Conservation (phyloP, 2,888 invertebrate genomes). For the Chloroclystis v-ata region DNA sequence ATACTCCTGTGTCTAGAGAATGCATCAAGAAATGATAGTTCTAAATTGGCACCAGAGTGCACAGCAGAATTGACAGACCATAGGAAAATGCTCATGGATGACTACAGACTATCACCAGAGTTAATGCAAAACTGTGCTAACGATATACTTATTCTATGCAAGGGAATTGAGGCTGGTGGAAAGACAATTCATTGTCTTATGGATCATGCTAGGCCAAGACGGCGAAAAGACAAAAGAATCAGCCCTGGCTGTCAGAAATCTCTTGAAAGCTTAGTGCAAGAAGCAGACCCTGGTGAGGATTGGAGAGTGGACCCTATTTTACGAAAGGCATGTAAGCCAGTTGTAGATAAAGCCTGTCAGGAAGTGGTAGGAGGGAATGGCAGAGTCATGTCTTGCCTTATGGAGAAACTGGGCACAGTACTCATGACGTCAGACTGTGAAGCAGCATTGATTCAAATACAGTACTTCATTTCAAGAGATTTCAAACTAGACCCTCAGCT, state of each 20-base stretch:
- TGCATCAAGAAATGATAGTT: conserved; percentile 82
- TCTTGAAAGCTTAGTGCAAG: conserved; percentile 87
- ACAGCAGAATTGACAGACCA: conserved; percentile 94
- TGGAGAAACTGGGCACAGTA: conserved; percentile 92
- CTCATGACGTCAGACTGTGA: conserved; percentile 94
- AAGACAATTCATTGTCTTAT: conserved; percentile 97
- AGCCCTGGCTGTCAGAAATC: conserved; percentile 85
- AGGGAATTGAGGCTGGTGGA: conserved; percentile 86
- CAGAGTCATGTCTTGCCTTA: conserved; percentile 93
- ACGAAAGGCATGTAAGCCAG: conserved; percentile 89
- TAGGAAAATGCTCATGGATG: conserved; percentile 93
- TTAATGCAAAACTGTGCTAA: conserved; percentile 90
- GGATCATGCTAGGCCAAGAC: conserved; percentile 86
- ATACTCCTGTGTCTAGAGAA: conserved; percentile 95
- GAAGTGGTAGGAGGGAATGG: conserved; percentile 86
- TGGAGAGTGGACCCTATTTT: conserved; percentile 96
- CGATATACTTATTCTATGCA: conserved; percentile 88
- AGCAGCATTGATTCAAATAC: conserved; percentile 93
- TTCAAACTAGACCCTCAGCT: conserved; percentile 94
- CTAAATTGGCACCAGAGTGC: conserved; percentile 87
- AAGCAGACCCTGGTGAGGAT: conserved; percentile 95
- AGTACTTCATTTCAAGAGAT: conserved; percentile 97
- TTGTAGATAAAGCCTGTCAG: conserved; percentile 87
- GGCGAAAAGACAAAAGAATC: conserved; percentile 81
- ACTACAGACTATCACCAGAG: conserved; percentile 95